phyloP scores from a whole-genome alignment of 2,113 vertebrate species.

The Myotis lucifugus region DNA sequence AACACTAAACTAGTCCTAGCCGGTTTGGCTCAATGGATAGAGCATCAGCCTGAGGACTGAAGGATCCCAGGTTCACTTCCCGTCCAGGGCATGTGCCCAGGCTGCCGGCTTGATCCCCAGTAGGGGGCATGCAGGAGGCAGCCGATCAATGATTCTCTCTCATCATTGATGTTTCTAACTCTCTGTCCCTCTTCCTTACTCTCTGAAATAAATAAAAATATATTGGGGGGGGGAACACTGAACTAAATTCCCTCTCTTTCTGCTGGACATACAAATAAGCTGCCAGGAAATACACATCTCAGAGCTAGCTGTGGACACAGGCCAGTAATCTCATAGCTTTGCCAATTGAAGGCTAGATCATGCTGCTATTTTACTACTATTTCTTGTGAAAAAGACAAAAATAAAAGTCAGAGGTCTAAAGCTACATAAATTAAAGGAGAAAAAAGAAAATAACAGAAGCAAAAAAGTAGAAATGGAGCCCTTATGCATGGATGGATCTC shows the following conservation, averaged over 20 bases:
- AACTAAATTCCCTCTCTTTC: neutral
- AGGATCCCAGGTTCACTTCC: no score
- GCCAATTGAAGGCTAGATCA: neutral
- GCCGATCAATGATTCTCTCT: no score
- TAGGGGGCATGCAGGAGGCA: no score
- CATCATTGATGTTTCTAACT: no score
- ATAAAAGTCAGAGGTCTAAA: neutral
- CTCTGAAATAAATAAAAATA: no score
- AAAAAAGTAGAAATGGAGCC: neutral
- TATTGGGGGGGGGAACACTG: no score
- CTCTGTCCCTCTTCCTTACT: no score
- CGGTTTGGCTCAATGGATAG: no score
- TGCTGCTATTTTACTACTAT: neutral
- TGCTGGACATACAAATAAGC: neutral
- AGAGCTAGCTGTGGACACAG: neutral
- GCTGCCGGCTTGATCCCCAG: no score
- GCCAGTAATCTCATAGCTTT: neutral
- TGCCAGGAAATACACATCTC: neutral
- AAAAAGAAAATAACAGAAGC: neutral
- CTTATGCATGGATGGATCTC: neutral
- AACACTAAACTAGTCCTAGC: neutral
- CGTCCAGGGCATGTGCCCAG: no score
- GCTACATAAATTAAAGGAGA: neutral
- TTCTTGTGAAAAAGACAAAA: conserved; percentile 4
- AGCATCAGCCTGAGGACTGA: no score